Evolutionary conservation across 2,888 invertebrate genomes (phyloP).

Genomic region (Lasioglossum villosulum): DNA sequence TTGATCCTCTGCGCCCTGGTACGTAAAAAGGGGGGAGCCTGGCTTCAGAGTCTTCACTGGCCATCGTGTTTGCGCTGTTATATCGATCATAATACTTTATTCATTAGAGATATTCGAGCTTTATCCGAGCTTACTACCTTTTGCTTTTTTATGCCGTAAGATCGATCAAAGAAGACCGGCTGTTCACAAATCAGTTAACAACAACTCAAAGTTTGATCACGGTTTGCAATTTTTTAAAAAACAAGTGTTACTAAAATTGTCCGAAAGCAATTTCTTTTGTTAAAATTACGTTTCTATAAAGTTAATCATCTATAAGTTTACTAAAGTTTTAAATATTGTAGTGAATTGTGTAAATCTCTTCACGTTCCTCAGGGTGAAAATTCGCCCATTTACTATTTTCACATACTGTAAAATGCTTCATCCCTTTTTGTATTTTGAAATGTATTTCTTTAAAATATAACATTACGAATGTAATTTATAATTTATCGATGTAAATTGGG

Average conservation of each 20-base stretch:
- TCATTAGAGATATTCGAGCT: not conserved
- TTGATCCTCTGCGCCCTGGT: conserved; percentile 81
- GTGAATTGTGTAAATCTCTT: not conserved
- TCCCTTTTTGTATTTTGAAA: not conserved
- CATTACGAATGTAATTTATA: too few species aligned
- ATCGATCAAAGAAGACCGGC: too few species aligned
- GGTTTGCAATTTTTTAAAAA: not conserved
- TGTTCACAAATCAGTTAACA: not conserved
- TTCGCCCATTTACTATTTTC: not conserved
- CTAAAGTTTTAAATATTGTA: not conserved
- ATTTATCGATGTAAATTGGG: not conserved
- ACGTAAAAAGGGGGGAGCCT: conserved; percentile 81
- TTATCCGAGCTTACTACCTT: not conserved
- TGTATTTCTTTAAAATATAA: too few species aligned
- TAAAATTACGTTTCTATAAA: not conserved
- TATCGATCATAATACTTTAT: conserved; percentile 26
- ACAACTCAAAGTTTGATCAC: not conserved
- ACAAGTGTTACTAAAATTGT: not conserved
- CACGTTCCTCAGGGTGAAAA: not conserved
- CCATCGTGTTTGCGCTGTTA: conserved; percentile 74
- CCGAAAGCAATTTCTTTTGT: not conserved
- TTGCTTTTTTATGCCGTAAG: not conserved
- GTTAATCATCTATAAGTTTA: too few species aligned
- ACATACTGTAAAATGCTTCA: not conserved
- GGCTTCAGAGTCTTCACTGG: conserved; percentile 82